Percentiles rank a stretch among this genome's conserved stretches.
Evolutionary conservation across 1,140 invertebrate genomes (phyloP).

Genomic region (Streblospio benedicti): DNA sequence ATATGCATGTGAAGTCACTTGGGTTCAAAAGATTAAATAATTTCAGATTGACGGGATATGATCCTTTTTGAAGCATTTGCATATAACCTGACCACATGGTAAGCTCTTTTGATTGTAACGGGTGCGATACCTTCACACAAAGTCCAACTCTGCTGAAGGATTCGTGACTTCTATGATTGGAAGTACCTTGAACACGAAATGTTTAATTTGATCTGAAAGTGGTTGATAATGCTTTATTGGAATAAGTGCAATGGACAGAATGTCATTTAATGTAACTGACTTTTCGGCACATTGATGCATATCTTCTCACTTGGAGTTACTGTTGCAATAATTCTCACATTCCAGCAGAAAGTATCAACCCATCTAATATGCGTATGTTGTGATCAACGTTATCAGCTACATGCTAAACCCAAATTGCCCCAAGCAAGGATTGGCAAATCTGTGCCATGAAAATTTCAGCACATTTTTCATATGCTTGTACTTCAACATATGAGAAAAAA

Average conservation of each 20-base stretch:
- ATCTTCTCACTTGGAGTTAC: background rate
- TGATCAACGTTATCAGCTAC: background rate
- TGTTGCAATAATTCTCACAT: background rate
- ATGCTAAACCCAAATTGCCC: background rate
- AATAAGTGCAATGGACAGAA: background rate
- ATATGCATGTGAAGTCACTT: constrained; percentile 12
- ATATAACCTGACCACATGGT: background rate
- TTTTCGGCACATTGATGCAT: background rate
- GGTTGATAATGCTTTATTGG: background rate
- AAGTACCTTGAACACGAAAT: background rate
- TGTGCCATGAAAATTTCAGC: background rate
- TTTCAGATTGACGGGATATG: constrained; percentile 7
- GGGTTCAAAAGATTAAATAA: constrained; percentile 16
- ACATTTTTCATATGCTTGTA: background rate
- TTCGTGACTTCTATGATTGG: background rate
- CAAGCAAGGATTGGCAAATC: background rate
- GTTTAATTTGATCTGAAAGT: background rate
- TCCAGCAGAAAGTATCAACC: background rate
- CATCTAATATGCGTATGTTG: background rate
- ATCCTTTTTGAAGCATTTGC: background rate
- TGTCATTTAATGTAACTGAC: background rate
- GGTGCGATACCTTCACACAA: background rate
- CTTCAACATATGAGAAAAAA: background rate
- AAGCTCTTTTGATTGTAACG: background rate
- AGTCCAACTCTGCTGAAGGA: background rate